Evolutionary conservation across 2,888 invertebrate genomes (phyloP).

Genomic region (Pheosia tremula): DNA sequence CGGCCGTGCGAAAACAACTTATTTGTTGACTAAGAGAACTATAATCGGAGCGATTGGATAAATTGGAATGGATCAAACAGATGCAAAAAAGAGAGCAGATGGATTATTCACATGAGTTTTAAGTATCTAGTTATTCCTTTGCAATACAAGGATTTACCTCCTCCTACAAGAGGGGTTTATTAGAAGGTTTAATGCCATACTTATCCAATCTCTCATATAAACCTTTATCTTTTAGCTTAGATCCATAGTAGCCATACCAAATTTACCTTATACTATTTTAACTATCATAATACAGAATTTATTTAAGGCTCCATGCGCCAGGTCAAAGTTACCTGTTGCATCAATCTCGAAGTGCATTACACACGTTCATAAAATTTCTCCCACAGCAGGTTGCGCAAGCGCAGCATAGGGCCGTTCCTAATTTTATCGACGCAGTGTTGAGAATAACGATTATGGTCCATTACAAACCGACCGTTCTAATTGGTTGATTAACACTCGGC

Average conservation of each 20-base stretch:
- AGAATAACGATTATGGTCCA: slow-evolving; percentile 63
- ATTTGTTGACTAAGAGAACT: slow-evolving; percentile 13
- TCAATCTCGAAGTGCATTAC: slow-evolving; percentile 39
- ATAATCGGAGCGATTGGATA: slow-evolving; percentile 5
- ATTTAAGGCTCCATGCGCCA: slow-evolving; percentile 6
- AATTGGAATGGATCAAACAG: background rate
- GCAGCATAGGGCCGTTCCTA: slow-evolving; percentile 45
- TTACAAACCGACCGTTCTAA: slow-evolving; percentile 57
- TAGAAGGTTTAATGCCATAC: too few relatives aligned
- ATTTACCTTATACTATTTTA: too few relatives aligned
- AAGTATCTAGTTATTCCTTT: too few relatives aligned
- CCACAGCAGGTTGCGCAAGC: slow-evolving; percentile 55
- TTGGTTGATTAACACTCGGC: slow-evolving; percentile 56
- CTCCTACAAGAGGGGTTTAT: too few relatives aligned
- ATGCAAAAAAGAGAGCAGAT: background rate
- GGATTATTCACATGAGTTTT: background rate
- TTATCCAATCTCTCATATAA: too few relatives aligned
- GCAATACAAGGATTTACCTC: too few relatives aligned
- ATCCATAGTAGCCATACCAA: too few relatives aligned
- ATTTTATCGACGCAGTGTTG: slow-evolving; percentile 65
- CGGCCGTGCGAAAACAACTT: slow-evolving; percentile 14
- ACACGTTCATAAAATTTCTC: slow-evolving; percentile 45
- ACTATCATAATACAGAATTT: background rate
- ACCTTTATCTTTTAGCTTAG: too few relatives aligned
- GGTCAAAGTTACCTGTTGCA: slow-evolving; percentile 28